Percentiles rank a stretch among this genome's conserved stretches.
Conservation (phyloP, 2,888 invertebrate genomes). For the Polydrusus cervinus region DNA sequence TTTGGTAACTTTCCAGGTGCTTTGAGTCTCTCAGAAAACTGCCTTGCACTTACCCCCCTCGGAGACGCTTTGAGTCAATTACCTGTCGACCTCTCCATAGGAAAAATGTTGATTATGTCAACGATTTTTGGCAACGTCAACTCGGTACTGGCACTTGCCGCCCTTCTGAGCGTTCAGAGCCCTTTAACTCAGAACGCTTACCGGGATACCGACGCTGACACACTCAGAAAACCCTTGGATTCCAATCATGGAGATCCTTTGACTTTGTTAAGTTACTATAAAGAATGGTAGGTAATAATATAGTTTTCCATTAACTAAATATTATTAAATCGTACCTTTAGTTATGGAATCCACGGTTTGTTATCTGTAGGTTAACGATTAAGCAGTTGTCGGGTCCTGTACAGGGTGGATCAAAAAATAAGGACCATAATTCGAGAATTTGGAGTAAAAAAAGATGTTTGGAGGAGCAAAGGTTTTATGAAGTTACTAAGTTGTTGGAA, state of each 20-base stretch:
- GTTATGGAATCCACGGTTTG: background rate
- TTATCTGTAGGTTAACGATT: conserved; percentile 74
- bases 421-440: conserved; percentile 73
- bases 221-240: conserved; percentile 85
- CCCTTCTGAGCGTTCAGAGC: conserved; percentile 93
- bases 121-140: conserved; percentile 91
- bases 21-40: conserved; percentile 82
- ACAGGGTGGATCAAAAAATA: conserved; percentile 54
- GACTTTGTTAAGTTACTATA: conserved; percentile 89
- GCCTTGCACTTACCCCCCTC: conserved; percentile 80
- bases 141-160: conserved; percentile 91
- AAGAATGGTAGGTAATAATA: conserved; percentile 80
- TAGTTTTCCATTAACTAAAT: too few species aligned
- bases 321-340: too few species aligned
- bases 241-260: conserved; percentile 98
- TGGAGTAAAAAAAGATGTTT: conserved; percentile 94
- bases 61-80: conserved; percentile 90
- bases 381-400: conserved; percentile 73
- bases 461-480: conserved; percentile 98
- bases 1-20: conserved; percentile 72
- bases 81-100: conserved; percentile 95
- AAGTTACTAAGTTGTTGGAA: conserved; percentile 92
- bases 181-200: conserved; percentile 94
- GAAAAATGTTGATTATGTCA: conserved; percentile 96
- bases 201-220: conserved; percentile 88